Evolutionary conservation across 2,888 invertebrate species (phyloP).

Genomic region (Leucophenga maculata): DNA sequence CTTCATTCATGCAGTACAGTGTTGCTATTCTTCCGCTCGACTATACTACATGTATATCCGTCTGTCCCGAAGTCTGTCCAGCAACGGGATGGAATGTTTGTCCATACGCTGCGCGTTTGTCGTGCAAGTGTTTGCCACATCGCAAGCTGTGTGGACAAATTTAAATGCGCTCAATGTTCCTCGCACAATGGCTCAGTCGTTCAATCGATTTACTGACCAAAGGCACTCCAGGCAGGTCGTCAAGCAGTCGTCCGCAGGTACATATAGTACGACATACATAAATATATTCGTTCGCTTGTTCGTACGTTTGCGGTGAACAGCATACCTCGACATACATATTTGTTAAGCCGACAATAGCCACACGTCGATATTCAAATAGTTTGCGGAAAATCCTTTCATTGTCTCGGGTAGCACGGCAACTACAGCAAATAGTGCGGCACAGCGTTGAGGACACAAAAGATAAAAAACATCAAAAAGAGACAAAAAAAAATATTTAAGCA

Average conservation of each 20-base stretch:
- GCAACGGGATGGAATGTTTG: too few species aligned
- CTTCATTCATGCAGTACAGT: too few species aligned
- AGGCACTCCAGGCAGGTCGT: not conserved
- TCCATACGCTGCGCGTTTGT: slow-evolving; percentile 2
- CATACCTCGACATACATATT: slow-evolving; percentile 4
- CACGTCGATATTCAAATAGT: slow-evolving; percentile 63
- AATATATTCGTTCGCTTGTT: not conserved
- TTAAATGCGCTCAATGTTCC: slow-evolving; percentile 52
- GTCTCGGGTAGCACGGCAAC: not conserved
- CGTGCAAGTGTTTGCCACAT: slow-evolving; percentile 35
- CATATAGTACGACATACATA: too few species aligned
- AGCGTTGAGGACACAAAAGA: too few species aligned
- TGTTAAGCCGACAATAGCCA: slow-evolving; percentile 50
- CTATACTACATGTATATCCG: not conserved
- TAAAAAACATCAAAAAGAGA: too few species aligned
- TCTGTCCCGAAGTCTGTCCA: not conserved
- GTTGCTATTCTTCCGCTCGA: too few species aligned
- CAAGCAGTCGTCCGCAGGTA: not conserved
- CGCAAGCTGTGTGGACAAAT: slow-evolving; percentile 51
- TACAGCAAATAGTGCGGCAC: slow-evolving; percentile 10
- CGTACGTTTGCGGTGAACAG: not conserved
- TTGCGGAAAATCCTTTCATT: slow-evolving; percentile 29
- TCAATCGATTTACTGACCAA: not conserved
- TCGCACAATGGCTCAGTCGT: not conserved
- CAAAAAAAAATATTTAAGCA: too few species aligned